Evolutionary conservation across 2,888 invertebrate genomes (phyloP), one percentile per base, ranked within the genome.

Genomic region (Subacronicta megacephala): DNA sequence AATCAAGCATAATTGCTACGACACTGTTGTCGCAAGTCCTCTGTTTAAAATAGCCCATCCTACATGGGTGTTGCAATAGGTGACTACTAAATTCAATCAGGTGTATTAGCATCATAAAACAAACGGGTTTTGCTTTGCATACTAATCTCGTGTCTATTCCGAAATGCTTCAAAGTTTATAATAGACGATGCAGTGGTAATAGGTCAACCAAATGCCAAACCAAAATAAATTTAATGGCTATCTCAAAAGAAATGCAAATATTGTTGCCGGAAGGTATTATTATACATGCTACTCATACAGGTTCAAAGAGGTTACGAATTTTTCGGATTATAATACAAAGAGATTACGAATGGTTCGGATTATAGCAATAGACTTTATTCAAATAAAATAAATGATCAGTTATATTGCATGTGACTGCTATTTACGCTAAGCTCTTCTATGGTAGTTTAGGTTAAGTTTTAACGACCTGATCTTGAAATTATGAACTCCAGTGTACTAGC

Each of bases 1-100:
- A 64, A 45, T 61, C 38, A 52, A 57, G 40, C 46, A 51, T 44
- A 63, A 56, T 49, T n/a, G 16, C 15, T n/a, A 38, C 35, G 42
- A 7, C 17, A 15, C 23, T 38, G 6, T 15, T 40, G 46, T 31
- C 29, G 26, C 40, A 35, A 40, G 69, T 37, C 29, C 37, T n/a
- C 13, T 3, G 23, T 52, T 69, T 33, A 47, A 53, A 49, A 65
- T 56, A 70, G 35, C 37, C 31, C 15, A n/a, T 17, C 40, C 12
- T 35, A 33, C 33, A 63, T 49, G 23, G 18, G 12, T 38, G 36
- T 23, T 17, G 29, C 35, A 35, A 33, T 2, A 42, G 10, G 26
- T 37, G 16, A 36, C 23, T 15, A 18, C 9, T 17, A 15, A 1
- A 62, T 46, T 29, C 29, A 15, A 55, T 16, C n/a, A 1, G n/a